phyloP scores from a whole-genome alignment of 2,797 vertebrate genomes.

The Propithecus deckenii region DNA sequence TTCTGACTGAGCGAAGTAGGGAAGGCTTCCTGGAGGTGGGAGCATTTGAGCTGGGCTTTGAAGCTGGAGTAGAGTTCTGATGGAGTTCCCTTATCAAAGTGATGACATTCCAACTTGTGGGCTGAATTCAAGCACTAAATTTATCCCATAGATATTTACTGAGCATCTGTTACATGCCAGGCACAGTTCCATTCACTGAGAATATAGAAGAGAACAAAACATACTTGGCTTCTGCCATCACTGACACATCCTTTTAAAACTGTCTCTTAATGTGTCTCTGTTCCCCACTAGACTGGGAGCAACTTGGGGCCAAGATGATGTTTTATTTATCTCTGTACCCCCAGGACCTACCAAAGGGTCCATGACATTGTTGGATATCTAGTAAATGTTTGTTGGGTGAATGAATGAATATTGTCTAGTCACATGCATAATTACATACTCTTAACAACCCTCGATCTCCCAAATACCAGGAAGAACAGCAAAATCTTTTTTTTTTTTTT shows the following conservation, averaged over 20 bases:
- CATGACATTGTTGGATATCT: not conserved
- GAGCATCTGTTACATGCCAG: not conserved
- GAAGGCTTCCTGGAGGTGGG: not conserved
- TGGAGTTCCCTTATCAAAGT: not conserved
- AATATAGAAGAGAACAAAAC: conserved; percentile 12
- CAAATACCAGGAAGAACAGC: not conserved
- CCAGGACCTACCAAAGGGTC: not conserved
- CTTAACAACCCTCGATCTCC: not conserved
- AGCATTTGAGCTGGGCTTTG: not conserved
- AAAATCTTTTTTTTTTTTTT: not conserved
- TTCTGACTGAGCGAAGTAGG: conserved; percentile 22
- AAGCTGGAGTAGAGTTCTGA: conserved; percentile 7
- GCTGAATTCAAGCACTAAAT: not conserved
- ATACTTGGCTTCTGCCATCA: conserved; percentile 3
- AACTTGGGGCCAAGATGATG: conserved; percentile 9
- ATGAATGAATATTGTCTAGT: not conserved
- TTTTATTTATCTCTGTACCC: not conserved
- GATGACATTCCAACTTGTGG: not conserved
- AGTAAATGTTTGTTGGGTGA: not conserved
- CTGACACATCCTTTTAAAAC: not conserved
- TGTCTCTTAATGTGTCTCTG: not conserved
- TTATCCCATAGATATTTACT: not conserved
- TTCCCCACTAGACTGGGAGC: not conserved
- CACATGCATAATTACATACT: not conserved
- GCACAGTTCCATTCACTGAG: not conserved